Conservation (phyloP, 2,113 vertebrate genomes). For the Leptobrachium ailaonicum region DNA sequence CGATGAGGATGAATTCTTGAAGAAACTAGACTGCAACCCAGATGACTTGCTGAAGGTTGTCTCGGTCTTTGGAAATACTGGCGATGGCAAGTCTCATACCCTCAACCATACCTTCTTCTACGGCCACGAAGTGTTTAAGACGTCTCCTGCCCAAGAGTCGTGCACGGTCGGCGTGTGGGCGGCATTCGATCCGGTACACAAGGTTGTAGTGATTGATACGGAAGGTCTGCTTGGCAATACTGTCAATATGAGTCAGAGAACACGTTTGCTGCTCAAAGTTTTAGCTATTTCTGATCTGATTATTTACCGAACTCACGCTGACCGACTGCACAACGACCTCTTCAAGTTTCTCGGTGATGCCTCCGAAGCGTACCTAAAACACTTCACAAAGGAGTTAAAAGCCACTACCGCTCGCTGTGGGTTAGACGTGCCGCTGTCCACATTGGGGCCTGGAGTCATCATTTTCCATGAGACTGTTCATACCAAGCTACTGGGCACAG, state of each 20-base stretch:
- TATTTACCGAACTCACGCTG: constrained; percentile 95
- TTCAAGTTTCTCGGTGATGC: constrained; percentile 98
- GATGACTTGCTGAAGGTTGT: constrained; percentile 96
- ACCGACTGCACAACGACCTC: constrained; percentile 95
- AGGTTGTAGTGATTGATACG: constrained; percentile 90
- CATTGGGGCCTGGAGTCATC: constrained; percentile 91
- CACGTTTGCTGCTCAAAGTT: constrained; percentile 92
- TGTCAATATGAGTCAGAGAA: constrained; percentile 91
- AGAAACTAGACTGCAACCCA: constrained; percentile 81
- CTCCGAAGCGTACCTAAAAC: constrained; percentile 95
- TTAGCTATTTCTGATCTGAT: constrained; percentile 93
- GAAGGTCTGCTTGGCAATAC: constrained; percentile 94
- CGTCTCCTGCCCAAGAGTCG: constrained; percentile 93
- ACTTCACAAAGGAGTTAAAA: constrained; percentile 95
- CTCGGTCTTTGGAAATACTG: constrained; percentile 97
- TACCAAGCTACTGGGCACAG: constrained; percentile 92
- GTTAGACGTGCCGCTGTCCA: constrained; percentile 93
- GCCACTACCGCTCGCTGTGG: constrained; percentile 95
- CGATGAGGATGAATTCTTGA: constrained; percentile 88
- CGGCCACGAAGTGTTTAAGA: constrained; percentile 95
- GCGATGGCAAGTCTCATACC: constrained; percentile 97
- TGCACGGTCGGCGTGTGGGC: constrained; percentile 98
- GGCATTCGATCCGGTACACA: constrained; percentile 89
- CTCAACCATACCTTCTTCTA: constrained; percentile 97
- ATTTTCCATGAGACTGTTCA: constrained; percentile 98